These are phyloP conservation scores for Bos javanicus DNA, from an alignment of 2,113 vertebrate genomes.

Conservation along the genomic window DNA sequence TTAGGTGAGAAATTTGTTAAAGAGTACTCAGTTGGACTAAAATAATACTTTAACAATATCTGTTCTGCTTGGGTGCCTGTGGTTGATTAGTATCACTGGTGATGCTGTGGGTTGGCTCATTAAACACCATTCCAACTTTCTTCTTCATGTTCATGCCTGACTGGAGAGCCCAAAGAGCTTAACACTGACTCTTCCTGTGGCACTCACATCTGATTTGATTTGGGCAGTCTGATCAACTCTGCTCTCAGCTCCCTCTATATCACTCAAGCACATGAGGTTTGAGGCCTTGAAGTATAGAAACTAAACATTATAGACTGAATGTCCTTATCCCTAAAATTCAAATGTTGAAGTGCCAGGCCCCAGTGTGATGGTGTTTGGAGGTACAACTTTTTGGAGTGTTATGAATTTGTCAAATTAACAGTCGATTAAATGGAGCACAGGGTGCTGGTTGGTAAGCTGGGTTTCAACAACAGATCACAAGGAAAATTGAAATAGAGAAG, in stretches of 20 bases:
- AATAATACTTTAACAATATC: neutral
- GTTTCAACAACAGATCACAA: neutral
- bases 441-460: neutral
- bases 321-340: neutral
- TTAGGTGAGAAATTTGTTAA: neutral
- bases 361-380: neutral
- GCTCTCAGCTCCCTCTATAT: neutral
- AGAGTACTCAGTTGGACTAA: neutral
- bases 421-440: neutral
- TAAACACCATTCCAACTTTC: neutral
- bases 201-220: neutral
- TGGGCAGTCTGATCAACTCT: neutral
- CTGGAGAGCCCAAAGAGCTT: neutral
- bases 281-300: neutral
- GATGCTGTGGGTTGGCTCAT: neutral
- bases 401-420: neutral
- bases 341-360: neutral
- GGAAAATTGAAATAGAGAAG: neutral
- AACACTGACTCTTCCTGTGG: neutral
- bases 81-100: neutral
- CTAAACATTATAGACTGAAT: neutral
- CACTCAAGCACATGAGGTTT: neutral
- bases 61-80: neutral
- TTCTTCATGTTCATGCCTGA: fast-evolving
- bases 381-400: neutral